Conservation (phyloP, 2,113 vertebrate species). For the Anguilla rostrata region DNA sequence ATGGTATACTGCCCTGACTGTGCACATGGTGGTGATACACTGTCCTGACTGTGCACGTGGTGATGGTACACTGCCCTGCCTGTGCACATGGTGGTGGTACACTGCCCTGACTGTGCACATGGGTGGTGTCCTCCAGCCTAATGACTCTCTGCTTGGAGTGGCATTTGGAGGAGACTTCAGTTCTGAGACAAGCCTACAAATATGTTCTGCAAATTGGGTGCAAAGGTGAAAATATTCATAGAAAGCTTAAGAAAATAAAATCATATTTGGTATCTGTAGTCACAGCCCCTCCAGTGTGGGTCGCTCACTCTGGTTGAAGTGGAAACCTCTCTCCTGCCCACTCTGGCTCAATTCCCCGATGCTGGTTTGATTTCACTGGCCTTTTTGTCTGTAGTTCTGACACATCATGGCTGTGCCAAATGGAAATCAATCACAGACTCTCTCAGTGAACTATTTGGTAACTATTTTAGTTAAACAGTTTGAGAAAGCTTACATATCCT, state of each 20-base stretch:
- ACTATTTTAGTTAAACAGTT: constrained; percentile 38
- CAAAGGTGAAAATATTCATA: too few species aligned
- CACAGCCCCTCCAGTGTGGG: background rate
- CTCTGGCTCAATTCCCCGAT: constrained; percentile 10
- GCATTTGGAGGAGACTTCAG: too few species aligned
- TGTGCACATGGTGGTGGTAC: too few species aligned
- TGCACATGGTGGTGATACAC: too few species aligned
- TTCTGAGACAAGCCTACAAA: background rate
- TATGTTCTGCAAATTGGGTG: too few species aligned
- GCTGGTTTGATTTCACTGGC: constrained; percentile 33
- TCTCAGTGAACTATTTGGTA: constrained; percentile 36
- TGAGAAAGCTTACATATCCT: constrained; percentile 29
- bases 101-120: too few species aligned
- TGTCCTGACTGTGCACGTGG: too few species aligned
- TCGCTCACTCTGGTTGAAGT: background rate
- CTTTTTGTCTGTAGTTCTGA: constrained; percentile 30
- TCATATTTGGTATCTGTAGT: background rate
- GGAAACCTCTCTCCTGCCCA: background rate
- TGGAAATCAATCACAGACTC: constrained; percentile 23
- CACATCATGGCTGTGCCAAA: constrained; percentile 35
- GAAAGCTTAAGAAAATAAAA: background rate
- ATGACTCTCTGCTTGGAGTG: too few species aligned
- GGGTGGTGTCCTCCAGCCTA: too few species aligned
- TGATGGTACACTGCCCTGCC: too few species aligned
- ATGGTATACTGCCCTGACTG: too few species aligned